Conservation (phyloP, 1,140 invertebrate species). For the Polyergus mexicanus region DNA sequence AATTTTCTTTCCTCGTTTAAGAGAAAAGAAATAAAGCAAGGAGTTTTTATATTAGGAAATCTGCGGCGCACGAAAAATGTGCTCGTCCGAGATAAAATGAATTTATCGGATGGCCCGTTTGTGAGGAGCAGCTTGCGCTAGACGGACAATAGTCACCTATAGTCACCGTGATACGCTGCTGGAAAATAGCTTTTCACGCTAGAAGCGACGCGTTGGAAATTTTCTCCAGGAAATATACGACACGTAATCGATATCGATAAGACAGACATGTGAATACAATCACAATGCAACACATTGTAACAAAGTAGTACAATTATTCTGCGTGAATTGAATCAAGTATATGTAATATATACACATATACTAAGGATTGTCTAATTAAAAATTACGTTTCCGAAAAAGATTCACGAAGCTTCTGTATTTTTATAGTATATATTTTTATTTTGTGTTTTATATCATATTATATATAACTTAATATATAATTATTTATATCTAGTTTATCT, state of each 20-base stretch:
- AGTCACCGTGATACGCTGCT: constrained; percentile 37
- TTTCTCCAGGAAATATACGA: constrained; percentile 6
- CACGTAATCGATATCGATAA: constrained; percentile 13
- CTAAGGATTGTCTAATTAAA: not conserved
- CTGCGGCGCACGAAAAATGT: constrained; percentile 57
- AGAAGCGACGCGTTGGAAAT: constrained; percentile 9
- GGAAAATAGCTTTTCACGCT: constrained; percentile 53
- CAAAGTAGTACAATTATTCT: not conserved
- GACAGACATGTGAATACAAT: constrained; percentile 10
- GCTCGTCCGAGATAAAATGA: constrained; percentile 51
- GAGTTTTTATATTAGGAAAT: constrained; percentile 16
- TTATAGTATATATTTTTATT: not conserved
- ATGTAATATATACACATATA: not conserved
- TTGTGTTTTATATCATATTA: not conserved
- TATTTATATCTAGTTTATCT: not conserved
- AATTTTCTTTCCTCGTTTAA: constrained; percentile 33
- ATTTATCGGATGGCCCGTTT: constrained; percentile 56
- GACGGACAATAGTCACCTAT: constrained; percentile 58
- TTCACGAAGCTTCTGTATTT: not conserved
- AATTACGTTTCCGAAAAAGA: not conserved
- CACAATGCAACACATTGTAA: not conserved
- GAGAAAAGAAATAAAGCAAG: constrained; percentile 11
- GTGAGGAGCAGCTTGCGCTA: constrained; percentile 40
- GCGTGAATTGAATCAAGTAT: not conserved
- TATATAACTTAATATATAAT: not conserved